Evolutionary conservation across 1,140 invertebrate species (phyloP), one percentile per base, ranked within the genome.

Genomic region (Trachymyrmex septentrionalis): DNA sequence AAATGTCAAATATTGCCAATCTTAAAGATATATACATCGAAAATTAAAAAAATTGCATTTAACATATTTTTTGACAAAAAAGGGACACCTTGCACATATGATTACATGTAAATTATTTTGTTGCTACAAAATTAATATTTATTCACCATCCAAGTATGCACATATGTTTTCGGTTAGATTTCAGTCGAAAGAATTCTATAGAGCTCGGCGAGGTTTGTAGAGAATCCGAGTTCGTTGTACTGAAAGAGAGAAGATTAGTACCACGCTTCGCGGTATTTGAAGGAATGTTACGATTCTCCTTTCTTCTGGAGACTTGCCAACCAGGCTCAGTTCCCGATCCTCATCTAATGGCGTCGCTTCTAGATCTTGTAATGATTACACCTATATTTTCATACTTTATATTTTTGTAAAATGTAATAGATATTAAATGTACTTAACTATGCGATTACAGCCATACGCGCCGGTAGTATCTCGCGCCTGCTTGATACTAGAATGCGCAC

Each of bases 301-400:
- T 99, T 94, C 95, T 99, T 7, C 93, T 99, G 81, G 99, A 99
- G 94, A 99, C 98, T 44, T 99, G 98, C 93, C 97, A 98, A 75
- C 99, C 99, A 12, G 99, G 99, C 19, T 97, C 97, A 1, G 97
- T 99, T 63, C 99, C 99, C 3, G 99, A 99, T 96, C 97, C 99
- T 30, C 98, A 99, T 92, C 96, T 99, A 53, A 97, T 99, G 91
- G 99, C 98, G n/a, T 99, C 99, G 10, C 95, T 99, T 63, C 94
- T 99, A 50, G 99, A 99, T 95, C 96, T 99, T 96, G 99, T 99
- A 96, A 94, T 91, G 48, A 86, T 63, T 59, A 87, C 53, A 14
- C 21, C 38, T 5, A 19, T 59, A 14, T 48, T 59, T 69, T 78
- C 19, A 10, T 4, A 66, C 27, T 63, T 14, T 19, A 12, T 71